phyloP scores from a whole-genome alignment of 2,113 vertebrate species.

The Gasterosteus nipponicus region DNA sequence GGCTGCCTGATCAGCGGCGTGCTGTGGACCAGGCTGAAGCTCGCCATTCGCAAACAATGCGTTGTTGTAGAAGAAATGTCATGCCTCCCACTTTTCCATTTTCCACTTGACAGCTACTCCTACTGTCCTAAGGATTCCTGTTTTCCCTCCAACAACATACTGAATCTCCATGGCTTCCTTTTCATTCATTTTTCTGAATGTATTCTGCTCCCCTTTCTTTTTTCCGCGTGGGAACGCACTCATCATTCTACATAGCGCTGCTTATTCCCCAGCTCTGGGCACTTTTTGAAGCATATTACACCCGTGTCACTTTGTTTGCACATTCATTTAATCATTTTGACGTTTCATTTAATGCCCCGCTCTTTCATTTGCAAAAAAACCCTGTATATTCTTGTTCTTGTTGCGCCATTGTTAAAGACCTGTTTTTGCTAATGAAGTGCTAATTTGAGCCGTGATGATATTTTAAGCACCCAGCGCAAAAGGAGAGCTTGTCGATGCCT shows the following conservation, averaged over 20 bases:
- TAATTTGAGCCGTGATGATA: conserved; percentile 63
- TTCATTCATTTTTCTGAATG: conserved; percentile 29
- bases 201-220: conserved; percentile 43
- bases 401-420: conserved; percentile 35
- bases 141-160: conserved; percentile 24
- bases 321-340: conserved; percentile 48
- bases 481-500: conserved; percentile 32
- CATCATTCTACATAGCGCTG: conserved; percentile 33
- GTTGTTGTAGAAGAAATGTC: conserved; percentile 41
- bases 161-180: conserved; percentile 3
- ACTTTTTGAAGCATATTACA: conserved; percentile 43
- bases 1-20: conserved; percentile 61
- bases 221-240: conserved; percentile 28
- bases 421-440: conserved; percentile 53
- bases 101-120: conserved; percentile 60
- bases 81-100: conserved; percentile 59
- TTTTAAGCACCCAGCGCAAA: conserved; percentile 62
- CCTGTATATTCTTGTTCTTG: conserved; percentile 9
- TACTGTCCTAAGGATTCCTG: conserved; percentile 36
- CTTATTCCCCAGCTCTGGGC: conserved; percentile 32
- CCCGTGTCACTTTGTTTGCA: conserved; percentile 30
- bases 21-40: conserved; percentile 49
- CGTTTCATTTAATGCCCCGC: conserved; percentile 31
- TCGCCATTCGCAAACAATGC: conserved; percentile 32
- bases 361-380: conserved; percentile 42